Base-by-base conservation (phyloP, 1,140 invertebrate genomes). In the Phymastichus coffea region DNA sequence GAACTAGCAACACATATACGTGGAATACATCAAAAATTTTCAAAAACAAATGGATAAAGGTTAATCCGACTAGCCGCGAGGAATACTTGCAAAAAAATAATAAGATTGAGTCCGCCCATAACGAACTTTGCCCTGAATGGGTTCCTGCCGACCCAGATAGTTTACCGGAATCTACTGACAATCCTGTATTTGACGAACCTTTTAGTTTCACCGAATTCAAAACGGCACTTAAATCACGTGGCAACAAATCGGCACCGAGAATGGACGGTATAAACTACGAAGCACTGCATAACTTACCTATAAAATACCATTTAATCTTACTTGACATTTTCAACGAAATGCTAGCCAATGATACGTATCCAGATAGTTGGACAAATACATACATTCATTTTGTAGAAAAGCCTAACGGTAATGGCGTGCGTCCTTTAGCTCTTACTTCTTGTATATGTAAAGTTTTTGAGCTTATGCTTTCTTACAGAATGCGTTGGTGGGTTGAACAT, bases 1-100 rank as follows among this genome's bases (percentile, higher is more conserved):
- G 60, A 33, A 52, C 47, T 22, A 28, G 47, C 35, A 12, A n/a
- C 4, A 46, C 40, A 1, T 60, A 53, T 25, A 43, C 28, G 2
- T 61, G 59, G 59, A 61, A 52, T 38, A 61, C 19, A n/a, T 61
- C 23, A 19, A 38, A 38, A 22, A 33, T 61, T 10, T 40, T 61
- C 15, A 55, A 55, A 41, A 61, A 61, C 28, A 61, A 35, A 26
- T 61, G 51, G 52, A 20, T 49, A 2, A 49, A 61, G 33, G 30
- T 33, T 19, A 22, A 1, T 3, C 25, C 35, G 3, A 14, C 15
- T 4, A 4, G 15, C 20, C 28, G 19, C 33, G 10, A 3, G 3
- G 41, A 54, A 22, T 19, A 54, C 15, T 17, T 19, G 19, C 51
- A 53, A 28, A 15, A 8, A 2, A 41, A 40, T 2, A n/a, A 22